phyloP scores from a whole-genome alignment of 2,888 invertebrate species.

The Geophilus truncorum region DNA sequence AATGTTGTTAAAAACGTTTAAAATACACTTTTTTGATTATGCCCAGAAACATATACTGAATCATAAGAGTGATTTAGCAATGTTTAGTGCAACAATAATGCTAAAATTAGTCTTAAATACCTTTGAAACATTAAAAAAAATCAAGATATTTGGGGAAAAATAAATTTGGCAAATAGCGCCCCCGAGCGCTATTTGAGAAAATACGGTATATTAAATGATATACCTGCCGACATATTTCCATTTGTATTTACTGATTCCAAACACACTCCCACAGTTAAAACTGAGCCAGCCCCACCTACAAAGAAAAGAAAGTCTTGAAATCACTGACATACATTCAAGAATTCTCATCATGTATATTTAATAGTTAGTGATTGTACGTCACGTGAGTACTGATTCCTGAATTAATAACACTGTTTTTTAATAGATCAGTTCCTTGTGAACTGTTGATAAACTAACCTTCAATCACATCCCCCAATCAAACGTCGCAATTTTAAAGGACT shows the following conservation, averaged over 20 bases:
- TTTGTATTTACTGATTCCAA: slow-evolving; percentile 68
- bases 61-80: no score
- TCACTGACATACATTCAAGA: neutral
- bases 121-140: no score
- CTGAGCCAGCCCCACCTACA: slow-evolving; percentile 86
- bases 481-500: no score
- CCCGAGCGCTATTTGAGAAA: no score
- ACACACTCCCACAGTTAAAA: slow-evolving; percentile 76
- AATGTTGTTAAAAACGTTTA: no score
- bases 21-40: no score
- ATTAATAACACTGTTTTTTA: neutral
- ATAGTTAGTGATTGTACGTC: neutral
- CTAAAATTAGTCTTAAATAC: no score
- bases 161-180: no score
- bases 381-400: neutral
- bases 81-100: no score
- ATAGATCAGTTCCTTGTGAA: neutral
- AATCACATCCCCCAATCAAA: no score
- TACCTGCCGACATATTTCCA: slow-evolving; percentile 73
- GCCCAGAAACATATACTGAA: no score
- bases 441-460: neutral
- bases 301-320: neutral
- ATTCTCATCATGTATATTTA: neutral
- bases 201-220: neutral
- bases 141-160: no score